Conservation (phyloP, 2,797 vertebrate species). For the Rhinella marina region DNA sequence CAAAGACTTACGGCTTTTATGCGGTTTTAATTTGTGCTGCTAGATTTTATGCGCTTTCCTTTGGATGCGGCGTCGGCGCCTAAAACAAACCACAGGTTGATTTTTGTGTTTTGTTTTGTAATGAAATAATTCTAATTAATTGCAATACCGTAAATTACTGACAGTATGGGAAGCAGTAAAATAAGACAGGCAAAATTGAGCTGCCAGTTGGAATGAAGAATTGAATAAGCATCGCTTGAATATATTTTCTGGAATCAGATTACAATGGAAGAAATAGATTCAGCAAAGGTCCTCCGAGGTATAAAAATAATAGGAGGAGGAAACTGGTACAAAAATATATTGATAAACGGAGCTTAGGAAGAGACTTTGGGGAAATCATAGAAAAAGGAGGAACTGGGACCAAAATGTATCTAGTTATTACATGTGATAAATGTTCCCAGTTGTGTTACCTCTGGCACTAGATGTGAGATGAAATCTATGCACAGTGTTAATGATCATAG, state of each 20-base stretch:
- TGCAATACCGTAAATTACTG: conserved; percentile 37
- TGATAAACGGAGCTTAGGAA: conserved; percentile 54
- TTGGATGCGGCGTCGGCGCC: not conserved
- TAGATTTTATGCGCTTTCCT: conserved; percentile 12
- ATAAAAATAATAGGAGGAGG: conserved; percentile 50
- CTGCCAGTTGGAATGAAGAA: conserved; percentile 35
- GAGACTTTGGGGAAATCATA: conserved; percentile 49
- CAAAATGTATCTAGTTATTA: conserved; percentile 49
- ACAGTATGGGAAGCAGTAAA: conserved; percentile 5
- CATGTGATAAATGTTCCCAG: conserved; percentile 52
- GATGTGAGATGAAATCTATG: conserved; percentile 52
- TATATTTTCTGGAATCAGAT: conserved; percentile 45
- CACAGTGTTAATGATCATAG: conserved; percentile 47
- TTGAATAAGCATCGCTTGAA: conserved; percentile 42
- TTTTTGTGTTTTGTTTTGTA: conserved; percentile 21
- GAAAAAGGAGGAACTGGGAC: conserved; percentile 26
- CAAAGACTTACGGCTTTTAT: conserved; percentile 22
- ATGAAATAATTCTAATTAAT: conserved; percentile 44
- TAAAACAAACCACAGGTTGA: conserved; percentile 15
- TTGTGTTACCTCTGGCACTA: conserved; percentile 45
- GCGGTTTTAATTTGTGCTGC: conserved; percentile 26
- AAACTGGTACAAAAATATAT: conserved; percentile 51
- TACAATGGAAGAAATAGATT: conserved; percentile 48
- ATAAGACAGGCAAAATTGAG: conserved; percentile 24
- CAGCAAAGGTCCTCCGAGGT: conserved; percentile 33